Evolutionary conservation across 2,113 vertebrate species (phyloP).

Genomic region (Motacilla tschutschensis): DNA sequence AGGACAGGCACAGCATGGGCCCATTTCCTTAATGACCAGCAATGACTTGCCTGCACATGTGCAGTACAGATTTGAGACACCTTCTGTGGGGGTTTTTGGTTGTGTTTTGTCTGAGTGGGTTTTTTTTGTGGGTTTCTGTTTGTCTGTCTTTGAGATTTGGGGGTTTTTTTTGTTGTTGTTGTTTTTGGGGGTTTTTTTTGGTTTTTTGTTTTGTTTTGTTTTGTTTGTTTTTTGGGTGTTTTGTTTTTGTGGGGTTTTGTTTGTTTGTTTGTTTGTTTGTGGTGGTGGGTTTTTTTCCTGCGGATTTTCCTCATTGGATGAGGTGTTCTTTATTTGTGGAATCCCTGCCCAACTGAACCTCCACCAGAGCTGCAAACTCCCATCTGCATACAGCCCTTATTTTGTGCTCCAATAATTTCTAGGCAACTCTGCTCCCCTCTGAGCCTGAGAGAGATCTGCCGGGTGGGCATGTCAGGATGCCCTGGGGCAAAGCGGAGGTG

Average conservation of each 20-base stretch:
- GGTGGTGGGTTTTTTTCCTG: not conserved
- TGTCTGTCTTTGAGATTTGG: not conserved
- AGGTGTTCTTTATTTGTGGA: slow-evolving; percentile 10
- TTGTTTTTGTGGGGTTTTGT: not conserved
- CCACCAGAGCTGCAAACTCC: not conserved
- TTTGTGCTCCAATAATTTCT: slow-evolving; percentile 65
- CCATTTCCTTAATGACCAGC: slow-evolving; percentile 16
- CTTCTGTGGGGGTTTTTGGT: not conserved
- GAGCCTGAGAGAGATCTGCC: not conserved
- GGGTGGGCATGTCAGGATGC: not conserved
- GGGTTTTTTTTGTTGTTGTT: not conserved
- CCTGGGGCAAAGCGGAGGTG: not conserved
- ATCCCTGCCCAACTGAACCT: slow-evolving; percentile 34
- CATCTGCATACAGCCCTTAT: slow-evolving; percentile 35
- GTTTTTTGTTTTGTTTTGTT: not conserved
- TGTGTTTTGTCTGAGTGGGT: not conserved
- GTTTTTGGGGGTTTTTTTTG: not conserved
- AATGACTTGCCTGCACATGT: not conserved
- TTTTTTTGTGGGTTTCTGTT: not conserved
- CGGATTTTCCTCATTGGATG: not conserved
- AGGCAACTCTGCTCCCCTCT: not conserved
- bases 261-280: not conserved
- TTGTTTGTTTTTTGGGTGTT: too few species aligned
- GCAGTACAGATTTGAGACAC: not conserved
- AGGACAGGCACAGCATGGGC: not conserved